phyloP scores from a whole-genome alignment of 2,113 vertebrate species.

The Dipodomys spectabilis region DNA sequence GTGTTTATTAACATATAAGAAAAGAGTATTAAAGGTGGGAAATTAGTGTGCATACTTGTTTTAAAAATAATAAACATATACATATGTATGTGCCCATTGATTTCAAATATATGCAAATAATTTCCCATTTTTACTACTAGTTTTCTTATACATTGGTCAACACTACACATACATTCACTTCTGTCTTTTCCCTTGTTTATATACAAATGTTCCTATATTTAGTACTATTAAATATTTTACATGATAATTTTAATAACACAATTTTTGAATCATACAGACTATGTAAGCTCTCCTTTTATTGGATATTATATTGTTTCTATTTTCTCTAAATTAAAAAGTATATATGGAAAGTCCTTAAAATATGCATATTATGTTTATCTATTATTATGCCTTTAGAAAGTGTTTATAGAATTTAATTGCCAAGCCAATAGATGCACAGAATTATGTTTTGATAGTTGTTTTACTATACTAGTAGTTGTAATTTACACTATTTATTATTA shows the following conservation, averaged over 20 bases:
- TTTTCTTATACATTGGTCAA: too few relatives aligned
- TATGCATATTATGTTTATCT: neutral
- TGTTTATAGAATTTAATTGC: neutral
- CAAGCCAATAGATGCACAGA: neutral
- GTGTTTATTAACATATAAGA: neutral
- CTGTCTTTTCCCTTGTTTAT: too few relatives aligned
- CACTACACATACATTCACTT: too few relatives aligned
- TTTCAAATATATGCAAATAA: too few relatives aligned
- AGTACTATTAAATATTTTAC: neutral
- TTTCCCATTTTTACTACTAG: too few relatives aligned
- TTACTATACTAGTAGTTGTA: neutral
- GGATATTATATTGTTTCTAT: neutral
- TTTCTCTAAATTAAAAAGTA: neutral
- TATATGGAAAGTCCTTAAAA: neutral
- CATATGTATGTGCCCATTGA: too few relatives aligned
- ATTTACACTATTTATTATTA: neutral
- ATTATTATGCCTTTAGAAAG: neutral
- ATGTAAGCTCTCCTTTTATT: neutral
- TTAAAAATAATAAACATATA: too few relatives aligned
- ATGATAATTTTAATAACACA: neutral
- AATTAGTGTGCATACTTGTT: neutral
- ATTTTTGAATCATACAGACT: neutral
- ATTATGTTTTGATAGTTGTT: neutral
- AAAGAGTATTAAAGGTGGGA: neutral
- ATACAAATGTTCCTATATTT: neutral